Evolutionary conservation across 2,113 vertebrate genomes (phyloP), one percentile per base, ranked within the genome.

Genomic region (Papio anubis): DNA sequence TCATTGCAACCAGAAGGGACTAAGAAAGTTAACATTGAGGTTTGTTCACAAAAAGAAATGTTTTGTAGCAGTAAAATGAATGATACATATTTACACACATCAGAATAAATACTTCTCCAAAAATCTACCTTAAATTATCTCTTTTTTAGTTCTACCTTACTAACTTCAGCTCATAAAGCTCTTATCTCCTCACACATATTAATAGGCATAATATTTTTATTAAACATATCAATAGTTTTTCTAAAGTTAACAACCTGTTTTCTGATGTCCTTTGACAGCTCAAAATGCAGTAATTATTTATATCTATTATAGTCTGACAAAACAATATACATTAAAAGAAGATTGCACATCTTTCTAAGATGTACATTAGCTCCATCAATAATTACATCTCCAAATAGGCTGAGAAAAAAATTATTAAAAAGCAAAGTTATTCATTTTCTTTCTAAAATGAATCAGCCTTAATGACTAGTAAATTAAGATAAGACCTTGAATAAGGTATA

Each of bases 401-500:
- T 72, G 10, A 86, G 23, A 94, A 92, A 90, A 13, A 59, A 3
- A 68, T 78, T 82, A 80, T 81, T 82, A 50, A 95, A 93, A 95
- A 45, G 12, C 0, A 45, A 93, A 50, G 1, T 18, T 88, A 8
- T 93, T 52, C 10, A 76, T 68, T 92, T 91, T 91, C 52, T 78
- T 23, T 82, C 50, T 76, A 70, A 61, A 90, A 89, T 70, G 23
- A 57, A 23, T 5, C 35, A 64, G 30, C 0, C 3, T 72, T 81
- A 92, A 70, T 92, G 66, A 66, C 72, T 20, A 75, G 9, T 59
- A 59, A 52, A 8, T 86, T 66, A 85, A 90, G 21, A 35, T 64
- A 80, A 90, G 11, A 68, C 13, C 1, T 70, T 68, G 25, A 25
- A 2, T 55, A 76, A 87, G 20, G 76, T 64, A 88, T 12, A 72